Conservation (phyloP, 2,797 vertebrate genomes). For the Pseudomugil tenellus region DNA sequence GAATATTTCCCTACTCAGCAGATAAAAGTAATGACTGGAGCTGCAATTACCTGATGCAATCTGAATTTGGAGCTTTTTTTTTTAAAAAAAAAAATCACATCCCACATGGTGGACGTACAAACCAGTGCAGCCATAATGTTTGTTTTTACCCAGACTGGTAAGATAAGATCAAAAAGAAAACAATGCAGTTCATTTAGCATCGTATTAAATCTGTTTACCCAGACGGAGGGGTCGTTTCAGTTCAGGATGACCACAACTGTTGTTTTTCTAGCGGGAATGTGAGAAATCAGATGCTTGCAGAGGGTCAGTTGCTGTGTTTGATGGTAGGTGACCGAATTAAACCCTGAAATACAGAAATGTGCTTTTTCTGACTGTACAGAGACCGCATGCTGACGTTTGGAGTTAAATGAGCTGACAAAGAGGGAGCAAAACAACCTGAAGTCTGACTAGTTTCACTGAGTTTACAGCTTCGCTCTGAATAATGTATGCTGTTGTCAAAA, state of each 20-base stretch:
- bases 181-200: constrained; percentile 21
- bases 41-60: constrained; percentile 66
- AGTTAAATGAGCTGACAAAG: background rate
- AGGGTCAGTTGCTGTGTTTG: constrained; percentile 42
- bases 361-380: constrained; percentile 19
- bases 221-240: constrained; percentile 27
- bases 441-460: background rate
- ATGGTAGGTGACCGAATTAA: constrained; percentile 30
- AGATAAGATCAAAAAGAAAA: constrained; percentile 49
- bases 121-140: constrained; percentile 8
- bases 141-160: constrained; percentile 1
- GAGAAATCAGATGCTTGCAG: constrained; percentile 38
- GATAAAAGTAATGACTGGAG: constrained; percentile 59
- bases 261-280: constrained; percentile 32
- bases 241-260: constrained; percentile 23
- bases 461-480: constrained; percentile 35
- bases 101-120: constrained; percentile 9
- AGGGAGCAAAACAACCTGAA: constrained; percentile 15
- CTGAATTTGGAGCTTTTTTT: constrained; percentile 43
- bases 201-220: constrained; percentile 27
- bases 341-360: constrained; percentile 19
- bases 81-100: constrained; percentile 2
- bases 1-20: constrained; percentile 49
- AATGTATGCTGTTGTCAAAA: constrained; percentile 47
- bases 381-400: constrained; percentile 3